Conservation (phyloP, 2,113 vertebrate genomes). For the Microtus montanus region DNA sequence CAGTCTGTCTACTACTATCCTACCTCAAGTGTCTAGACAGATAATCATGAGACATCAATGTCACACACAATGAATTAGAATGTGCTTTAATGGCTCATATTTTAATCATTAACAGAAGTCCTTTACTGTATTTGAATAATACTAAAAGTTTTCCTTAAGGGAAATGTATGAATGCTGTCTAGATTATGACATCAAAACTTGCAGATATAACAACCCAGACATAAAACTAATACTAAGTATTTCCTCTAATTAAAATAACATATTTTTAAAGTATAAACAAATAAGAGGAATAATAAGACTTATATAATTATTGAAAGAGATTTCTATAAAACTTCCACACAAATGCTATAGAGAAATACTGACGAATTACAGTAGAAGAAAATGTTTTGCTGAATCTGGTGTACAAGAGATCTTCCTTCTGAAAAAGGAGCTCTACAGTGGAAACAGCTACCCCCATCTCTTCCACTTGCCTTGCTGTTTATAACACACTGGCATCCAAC, state of each 20-base stretch:
- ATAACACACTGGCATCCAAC: not conserved
- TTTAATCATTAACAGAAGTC: not conserved
- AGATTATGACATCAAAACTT: not conserved
- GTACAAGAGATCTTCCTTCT: not conserved
- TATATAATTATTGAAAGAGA: not conserved
- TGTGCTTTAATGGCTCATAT: not conserved
- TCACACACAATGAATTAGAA: not conserved
- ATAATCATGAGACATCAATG: not conserved
- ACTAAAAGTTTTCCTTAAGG: not conserved
- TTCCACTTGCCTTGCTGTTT: not conserved
- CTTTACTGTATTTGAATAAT: not conserved
- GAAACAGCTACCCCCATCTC: not conserved
- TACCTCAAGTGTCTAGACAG: not conserved
- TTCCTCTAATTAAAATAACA: not conserved
- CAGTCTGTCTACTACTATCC: not conserved
- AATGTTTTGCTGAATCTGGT: too few relatives aligned
- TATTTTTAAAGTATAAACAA: not conserved
- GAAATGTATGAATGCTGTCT: not conserved
- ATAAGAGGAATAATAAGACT: not conserved
- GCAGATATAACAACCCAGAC: not conserved
- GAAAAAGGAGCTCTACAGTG: not conserved
- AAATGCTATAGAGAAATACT: not conserved
- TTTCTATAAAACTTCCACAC: not conserved
- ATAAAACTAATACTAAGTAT: not conserved
- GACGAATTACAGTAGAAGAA: not conserved